Evolutionary conservation across 2,113 vertebrate genomes (phyloP).

Genomic region (Takifugu bimaculatus): DNA sequence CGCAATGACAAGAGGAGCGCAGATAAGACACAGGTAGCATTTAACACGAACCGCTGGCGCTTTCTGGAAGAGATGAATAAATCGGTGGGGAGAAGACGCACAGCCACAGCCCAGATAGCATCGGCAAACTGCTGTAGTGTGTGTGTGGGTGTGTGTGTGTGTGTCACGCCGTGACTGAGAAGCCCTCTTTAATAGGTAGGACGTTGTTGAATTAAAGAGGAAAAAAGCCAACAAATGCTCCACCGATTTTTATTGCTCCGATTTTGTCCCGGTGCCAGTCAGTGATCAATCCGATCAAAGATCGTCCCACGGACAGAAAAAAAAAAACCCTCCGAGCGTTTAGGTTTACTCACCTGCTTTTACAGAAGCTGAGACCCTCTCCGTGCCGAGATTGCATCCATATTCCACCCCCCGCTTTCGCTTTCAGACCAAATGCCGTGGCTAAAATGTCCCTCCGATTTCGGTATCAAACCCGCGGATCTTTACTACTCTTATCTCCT

Average conservation of each 20-base stretch:
- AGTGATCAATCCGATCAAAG: conserved; percentile 31
- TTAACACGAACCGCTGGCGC: conserved; percentile 25
- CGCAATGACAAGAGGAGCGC: conserved; percentile 15
- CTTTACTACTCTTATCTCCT: conserved; percentile 59
- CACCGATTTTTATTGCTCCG: not conserved
- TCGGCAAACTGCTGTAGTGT: conserved; percentile 57
- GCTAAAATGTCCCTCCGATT: conserved; percentile 28
- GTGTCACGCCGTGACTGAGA: conserved; percentile 40
- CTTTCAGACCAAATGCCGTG: conserved; percentile 21
- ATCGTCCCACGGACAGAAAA: conserved; percentile 10
- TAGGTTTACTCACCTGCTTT: conserved; percentile 69
- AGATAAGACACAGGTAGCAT: conserved; percentile 40
- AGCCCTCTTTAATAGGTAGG: conserved; percentile 55
- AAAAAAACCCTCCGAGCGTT: conserved; percentile 15
- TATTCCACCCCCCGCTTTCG: conserved; percentile 33
- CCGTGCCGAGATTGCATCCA: conserved; percentile 57
- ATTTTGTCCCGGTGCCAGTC: not conserved
- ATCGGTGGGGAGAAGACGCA: conserved; percentile 46
- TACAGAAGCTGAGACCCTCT: conserved; percentile 52
- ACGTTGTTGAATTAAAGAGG: conserved; percentile 27
- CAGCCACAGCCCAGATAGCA: conserved; percentile 68
- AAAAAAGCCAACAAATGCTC: conserved; percentile 7
- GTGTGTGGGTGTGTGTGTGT: conserved; percentile 16
- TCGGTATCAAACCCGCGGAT: conserved; percentile 53
- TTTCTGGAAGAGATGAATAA: conserved; percentile 46